Conservation (phyloP, 2,113 vertebrate species). For the Fulica atra region DNA sequence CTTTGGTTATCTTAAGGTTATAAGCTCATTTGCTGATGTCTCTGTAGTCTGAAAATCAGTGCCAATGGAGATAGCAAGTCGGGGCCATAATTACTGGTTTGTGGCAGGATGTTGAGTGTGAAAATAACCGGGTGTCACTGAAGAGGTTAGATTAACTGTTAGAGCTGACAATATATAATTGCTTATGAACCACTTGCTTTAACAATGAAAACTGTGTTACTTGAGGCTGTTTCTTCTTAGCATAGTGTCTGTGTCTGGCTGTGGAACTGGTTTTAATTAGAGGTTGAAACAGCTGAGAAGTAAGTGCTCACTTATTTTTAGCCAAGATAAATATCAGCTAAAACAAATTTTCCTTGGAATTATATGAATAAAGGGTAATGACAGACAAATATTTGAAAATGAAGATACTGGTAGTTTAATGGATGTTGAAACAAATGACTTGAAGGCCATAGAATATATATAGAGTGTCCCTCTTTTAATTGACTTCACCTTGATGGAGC, state of each 20-base stretch:
- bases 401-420: not conserved
- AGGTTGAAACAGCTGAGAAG: constrained; percentile 36
- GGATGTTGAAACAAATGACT: not conserved
- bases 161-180: constrained; percentile 79
- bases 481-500: not conserved
- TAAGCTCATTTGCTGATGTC: constrained; percentile 50
- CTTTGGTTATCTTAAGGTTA: constrained; percentile 49
- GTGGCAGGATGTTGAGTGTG: constrained; percentile 62
- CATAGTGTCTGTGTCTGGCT: constrained; percentile 5
- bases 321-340: constrained; percentile 26
- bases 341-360: constrained; percentile 4
- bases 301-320: constrained; percentile 35
- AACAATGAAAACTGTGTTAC: constrained; percentile 51
- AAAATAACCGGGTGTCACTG: constrained; percentile 76
- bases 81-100: constrained; percentile 58
- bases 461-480: not conserved
- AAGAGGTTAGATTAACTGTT: constrained; percentile 74
- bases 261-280: constrained; percentile 61
- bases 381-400: constrained; percentile 37
- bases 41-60: constrained; percentile 48
- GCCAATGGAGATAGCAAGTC: constrained; percentile 25
- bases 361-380: not conserved
- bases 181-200: constrained; percentile 56
- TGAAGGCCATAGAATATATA: not conserved
- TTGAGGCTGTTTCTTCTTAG: constrained; percentile 41